Conservation (phyloP, 1,140 invertebrate species). For the Drosophila nigromelanica region DNA sequence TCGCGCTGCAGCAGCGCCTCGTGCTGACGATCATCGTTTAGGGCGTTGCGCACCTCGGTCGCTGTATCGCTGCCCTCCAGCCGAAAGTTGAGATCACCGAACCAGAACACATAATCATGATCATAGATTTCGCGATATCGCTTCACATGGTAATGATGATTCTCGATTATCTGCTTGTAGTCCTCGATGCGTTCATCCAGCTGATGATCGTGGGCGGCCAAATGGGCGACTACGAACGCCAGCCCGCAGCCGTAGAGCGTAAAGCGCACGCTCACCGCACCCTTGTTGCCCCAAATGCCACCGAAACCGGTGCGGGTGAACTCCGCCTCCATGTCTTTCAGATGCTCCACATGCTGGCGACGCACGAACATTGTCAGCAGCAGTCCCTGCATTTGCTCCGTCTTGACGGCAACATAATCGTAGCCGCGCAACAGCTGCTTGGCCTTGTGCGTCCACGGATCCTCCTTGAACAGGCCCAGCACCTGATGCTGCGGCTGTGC, state of each 20-base stretch:
- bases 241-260: conserved; percentile 93
- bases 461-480: conserved; percentile 91
- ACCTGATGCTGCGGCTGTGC: conserved; percentile 93
- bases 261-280: conserved; percentile 93
- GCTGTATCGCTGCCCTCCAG: conserved; percentile 87
- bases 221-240: conserved; percentile 94
- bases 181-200: conserved; percentile 92
- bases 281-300: conserved; percentile 98
- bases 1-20: conserved; percentile 88
- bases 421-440: conserved; percentile 88
- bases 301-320: conserved; percentile 94
- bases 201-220: conserved; percentile 94
- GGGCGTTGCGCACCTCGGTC: conserved; percentile 87
- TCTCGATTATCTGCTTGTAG: conserved; percentile 92
- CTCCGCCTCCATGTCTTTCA: conserved; percentile 92
- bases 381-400: conserved; percentile 91
- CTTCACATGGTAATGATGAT: conserved; percentile 88
- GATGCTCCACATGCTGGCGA: conserved; percentile 90
- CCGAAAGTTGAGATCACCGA: conserved; percentile 97
- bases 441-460: conserved; percentile 92
- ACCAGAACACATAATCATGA: conserved; percentile 98
- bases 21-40: conserved; percentile 88
- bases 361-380: conserved; percentile 90
- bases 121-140: conserved; percentile 93
- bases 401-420: conserved; percentile 91